Conservation (phyloP, 2,888 invertebrate species). For the Gymnocheta viridis region DNA sequence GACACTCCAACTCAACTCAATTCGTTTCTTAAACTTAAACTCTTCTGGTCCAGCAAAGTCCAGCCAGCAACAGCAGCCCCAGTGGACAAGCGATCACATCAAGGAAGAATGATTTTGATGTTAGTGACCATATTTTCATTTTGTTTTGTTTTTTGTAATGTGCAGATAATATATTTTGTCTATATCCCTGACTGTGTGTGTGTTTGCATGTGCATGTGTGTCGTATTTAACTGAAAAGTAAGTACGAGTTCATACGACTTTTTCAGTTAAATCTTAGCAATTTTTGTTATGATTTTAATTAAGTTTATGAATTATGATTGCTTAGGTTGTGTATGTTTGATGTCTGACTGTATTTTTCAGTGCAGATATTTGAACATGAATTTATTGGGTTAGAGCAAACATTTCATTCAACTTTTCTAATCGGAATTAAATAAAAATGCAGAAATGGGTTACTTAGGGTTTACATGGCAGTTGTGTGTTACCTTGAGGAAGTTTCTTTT, state of each 20-base stretch:
- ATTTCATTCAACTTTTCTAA: too few relatives aligned
- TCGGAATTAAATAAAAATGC: too few relatives aligned
- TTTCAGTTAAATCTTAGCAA: constrained; percentile 71
- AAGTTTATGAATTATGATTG: constrained; percentile 76
- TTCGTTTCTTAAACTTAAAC: constrained; percentile 28
- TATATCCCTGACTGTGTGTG: background rate
- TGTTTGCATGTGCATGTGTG: background rate
- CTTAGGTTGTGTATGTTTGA: constrained; percentile 49
- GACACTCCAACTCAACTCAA: constrained; percentile 60
- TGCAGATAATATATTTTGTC: background rate
- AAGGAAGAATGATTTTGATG: constrained; percentile 55
- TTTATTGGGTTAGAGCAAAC: constrained; percentile 3
- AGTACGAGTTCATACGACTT: constrained; percentile 2
- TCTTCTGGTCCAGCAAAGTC: constrained; percentile 3
- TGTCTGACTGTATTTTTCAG: constrained; percentile 21
- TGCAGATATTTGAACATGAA: constrained; percentile 2
- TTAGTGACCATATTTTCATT: constrained; percentile 26
- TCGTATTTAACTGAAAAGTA: constrained; percentile 5
- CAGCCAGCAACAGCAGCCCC: constrained; percentile 2
- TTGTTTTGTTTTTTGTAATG: background rate
- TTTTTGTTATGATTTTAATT: constrained; percentile 79
- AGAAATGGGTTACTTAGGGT: too few relatives aligned
- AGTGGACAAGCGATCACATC: constrained; percentile 50
- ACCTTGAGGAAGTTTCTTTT: too few relatives aligned
- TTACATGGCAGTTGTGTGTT: too few relatives aligned